These are phyloP conservation scores for Engraulis encrasicolus DNA, from an alignment of 2,113 vertebrate genomes.

Conservation along the genomic window DNA sequence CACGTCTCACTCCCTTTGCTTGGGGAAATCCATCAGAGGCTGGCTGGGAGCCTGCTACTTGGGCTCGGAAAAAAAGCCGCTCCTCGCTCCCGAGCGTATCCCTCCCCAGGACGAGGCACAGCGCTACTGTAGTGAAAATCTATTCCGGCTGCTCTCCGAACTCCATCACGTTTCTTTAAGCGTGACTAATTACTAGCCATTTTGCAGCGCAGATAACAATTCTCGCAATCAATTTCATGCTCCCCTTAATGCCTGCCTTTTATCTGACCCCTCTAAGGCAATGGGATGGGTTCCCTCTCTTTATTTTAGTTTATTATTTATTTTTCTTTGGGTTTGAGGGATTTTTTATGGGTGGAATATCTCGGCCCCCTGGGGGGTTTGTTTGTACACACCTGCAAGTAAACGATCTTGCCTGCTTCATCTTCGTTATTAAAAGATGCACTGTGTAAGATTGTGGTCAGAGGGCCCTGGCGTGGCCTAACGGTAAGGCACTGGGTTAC, in stretches of 20 bases:
- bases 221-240: constrained; percentile 71
- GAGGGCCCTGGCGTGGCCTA: no score
- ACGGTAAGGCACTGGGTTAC: no score
- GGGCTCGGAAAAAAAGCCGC: not conserved
- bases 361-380: constrained; percentile 49
- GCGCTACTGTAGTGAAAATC: not conserved
- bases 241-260: constrained; percentile 73
- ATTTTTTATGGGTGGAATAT: constrained; percentile 49
- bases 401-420: constrained; percentile 26
- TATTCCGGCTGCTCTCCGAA: not conserved
- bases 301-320: no score
- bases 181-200: constrained; percentile 71
- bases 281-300: no score
- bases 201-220: constrained; percentile 67
- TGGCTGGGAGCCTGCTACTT: not conserved
- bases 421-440: not conserved
- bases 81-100: not conserved
- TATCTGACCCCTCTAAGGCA: constrained; percentile 76
- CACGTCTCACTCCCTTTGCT: constrained; percentile 4
- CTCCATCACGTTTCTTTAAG: constrained; percentile 67
- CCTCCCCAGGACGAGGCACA: not conserved
- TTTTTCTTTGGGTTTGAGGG: no score
- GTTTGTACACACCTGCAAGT: constrained; percentile 32
- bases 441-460: no score
- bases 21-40: not conserved